These are phyloP conservation scores for Acleris holmiana DNA, from an alignment of 2,888 invertebrate genomes.

Conservation along the genomic window DNA sequence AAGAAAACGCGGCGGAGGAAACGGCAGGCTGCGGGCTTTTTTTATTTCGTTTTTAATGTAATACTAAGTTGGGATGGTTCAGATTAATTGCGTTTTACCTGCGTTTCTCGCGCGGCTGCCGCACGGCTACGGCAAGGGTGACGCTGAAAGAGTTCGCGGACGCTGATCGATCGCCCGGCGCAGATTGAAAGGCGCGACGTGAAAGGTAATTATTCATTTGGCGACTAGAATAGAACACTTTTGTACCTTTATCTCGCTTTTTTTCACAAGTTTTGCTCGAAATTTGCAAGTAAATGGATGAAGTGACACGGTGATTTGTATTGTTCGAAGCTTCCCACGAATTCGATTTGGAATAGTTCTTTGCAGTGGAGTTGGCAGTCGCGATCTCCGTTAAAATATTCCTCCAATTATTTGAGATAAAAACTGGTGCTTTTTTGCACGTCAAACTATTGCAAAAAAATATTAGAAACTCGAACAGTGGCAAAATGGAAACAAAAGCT, in stretches of 20 bases:
- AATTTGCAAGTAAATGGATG: conserved; percentile 83
- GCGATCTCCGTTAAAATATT: conserved; percentile 18
- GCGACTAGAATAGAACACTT: conserved; percentile 84
- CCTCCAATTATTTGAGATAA: background rate
- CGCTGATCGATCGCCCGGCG: conserved; percentile 80
- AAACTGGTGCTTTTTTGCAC: conserved; percentile 9
- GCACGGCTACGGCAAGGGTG: conserved; percentile 73
- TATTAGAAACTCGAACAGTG: conserved; percentile 9
- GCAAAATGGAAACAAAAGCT: conserved; percentile 55
- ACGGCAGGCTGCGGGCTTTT: conserved; percentile 75
- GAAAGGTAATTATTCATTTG: conserved; percentile 84
- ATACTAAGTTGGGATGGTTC: conserved; percentile 84
- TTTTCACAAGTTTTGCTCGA: conserved; percentile 80
- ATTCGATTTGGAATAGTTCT: conserved; percentile 57
- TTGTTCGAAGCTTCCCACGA: conserved; percentile 74
- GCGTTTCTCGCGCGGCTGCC: conserved; percentile 41
- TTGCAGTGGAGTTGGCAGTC: conserved; percentile 1
- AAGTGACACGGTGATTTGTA: conserved; percentile 80
- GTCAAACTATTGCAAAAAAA: background rate
- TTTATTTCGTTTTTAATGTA: conserved; percentile 83
- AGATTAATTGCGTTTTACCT: conserved; percentile 84
- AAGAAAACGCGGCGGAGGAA: conserved; percentile 82
- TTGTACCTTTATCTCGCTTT: conserved; percentile 82
- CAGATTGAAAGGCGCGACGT: conserved; percentile 83
- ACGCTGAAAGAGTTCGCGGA: conserved; percentile 83